A percentile compares a stretch with the other conserved stretches of the same genome.
Conservation (phyloP, 2,113 vertebrate genomes). For the Orthochromis malagaraziensis region DNA sequence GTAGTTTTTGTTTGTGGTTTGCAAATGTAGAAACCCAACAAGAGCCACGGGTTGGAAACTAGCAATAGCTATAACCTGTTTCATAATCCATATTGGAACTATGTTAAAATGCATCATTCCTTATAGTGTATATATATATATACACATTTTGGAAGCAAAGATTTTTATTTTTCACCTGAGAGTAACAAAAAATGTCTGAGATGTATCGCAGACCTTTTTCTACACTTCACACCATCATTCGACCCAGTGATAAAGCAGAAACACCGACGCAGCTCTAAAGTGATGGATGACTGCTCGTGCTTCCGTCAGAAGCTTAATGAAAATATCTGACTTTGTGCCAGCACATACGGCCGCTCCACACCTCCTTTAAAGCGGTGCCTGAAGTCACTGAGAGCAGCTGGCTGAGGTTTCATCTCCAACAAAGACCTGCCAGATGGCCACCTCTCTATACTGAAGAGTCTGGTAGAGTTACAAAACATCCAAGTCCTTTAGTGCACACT, state of each 20-base stretch:
- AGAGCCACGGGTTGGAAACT: accelerated
- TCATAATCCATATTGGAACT: neutral
- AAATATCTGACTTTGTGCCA: neutral
- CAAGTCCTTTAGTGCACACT: neutral
- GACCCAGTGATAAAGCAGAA: neutral
- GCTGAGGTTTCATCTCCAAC: neutral
- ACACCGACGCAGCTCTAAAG: neutral
- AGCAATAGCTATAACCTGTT: neutral
- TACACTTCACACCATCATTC: neutral
- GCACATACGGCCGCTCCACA: accelerated
- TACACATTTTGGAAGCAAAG: accelerated
- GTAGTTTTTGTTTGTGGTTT: neutral
- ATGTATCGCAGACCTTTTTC: neutral
- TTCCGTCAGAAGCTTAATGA: neutral
- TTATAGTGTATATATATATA: neutral
- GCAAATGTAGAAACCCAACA: neutral
- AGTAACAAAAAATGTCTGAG: neutral
- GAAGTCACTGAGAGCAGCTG: neutral
- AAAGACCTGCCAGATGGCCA: neutral
- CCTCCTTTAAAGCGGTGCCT: neutral
- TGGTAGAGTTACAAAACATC: neutral
- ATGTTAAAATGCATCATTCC: neutral
- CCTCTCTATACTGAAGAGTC: neutral
- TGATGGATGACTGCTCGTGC: neutral
- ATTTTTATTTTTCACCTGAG: neutral